Evolutionary conservation across 2,797 vertebrate species (phyloP).

Genomic region (Chiroxiphia lanceolata): DNA sequence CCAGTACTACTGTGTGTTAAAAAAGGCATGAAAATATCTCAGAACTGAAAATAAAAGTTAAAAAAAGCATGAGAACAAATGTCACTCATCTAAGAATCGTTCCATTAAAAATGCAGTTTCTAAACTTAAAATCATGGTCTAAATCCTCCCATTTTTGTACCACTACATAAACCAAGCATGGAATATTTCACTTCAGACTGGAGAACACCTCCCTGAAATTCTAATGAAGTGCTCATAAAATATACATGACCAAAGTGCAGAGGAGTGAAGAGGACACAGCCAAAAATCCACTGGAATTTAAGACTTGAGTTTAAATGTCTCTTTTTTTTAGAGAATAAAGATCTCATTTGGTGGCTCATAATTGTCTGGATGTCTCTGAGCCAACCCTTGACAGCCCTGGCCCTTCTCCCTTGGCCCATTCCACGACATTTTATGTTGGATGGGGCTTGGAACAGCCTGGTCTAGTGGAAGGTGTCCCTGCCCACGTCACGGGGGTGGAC

Average conservation of each 20-base stretch:
- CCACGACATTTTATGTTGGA: fast-evolving
- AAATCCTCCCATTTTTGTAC: background rate
- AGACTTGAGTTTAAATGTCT: background rate
- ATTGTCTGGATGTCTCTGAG: background rate
- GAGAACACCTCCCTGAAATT: background rate
- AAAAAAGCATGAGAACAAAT: background rate
- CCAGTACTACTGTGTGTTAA: background rate
- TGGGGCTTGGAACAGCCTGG: background rate
- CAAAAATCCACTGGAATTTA: background rate
- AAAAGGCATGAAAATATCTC: background rate
- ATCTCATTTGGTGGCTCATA: background rate
- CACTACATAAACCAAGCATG: background rate
- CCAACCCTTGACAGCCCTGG: background rate
- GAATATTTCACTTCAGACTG: background rate
- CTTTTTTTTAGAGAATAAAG: background rate
- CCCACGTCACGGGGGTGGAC: background rate
- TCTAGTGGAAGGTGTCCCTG: background rate
- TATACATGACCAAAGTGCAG: background rate
- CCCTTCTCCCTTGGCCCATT: too few relatives aligned
- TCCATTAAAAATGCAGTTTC: background rate
- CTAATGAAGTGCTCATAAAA: background rate
- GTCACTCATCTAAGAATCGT: background rate
- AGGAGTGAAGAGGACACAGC: background rate
- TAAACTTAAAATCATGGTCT: background rate
- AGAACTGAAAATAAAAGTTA: background rate